phyloP scores from a whole-genome alignment of 1,140 invertebrate species.

The Choristoneura fumiferana region DNA sequence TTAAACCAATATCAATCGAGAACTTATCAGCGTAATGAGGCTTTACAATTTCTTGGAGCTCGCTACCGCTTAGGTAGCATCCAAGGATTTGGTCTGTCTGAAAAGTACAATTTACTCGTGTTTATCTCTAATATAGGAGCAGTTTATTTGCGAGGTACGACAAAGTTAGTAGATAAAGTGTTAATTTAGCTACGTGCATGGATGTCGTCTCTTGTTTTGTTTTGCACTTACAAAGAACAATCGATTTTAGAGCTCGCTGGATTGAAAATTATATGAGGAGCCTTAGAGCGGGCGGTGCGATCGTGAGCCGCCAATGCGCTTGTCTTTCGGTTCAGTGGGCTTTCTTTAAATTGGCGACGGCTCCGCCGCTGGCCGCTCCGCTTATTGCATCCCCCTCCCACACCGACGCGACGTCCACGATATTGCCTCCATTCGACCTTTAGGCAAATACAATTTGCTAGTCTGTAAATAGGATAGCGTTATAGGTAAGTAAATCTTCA shows the following conservation, averaged over 20 bases:
- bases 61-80: no score
- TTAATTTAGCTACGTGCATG: constrained; percentile 55
- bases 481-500: constrained; percentile 66
- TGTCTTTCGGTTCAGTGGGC: constrained; percentile 79
- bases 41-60: constrained; percentile 15
- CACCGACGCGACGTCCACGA: constrained; percentile 70
- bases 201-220: constrained; percentile 52
- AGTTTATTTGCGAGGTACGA: constrained; percentile 9
- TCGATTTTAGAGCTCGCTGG: constrained; percentile 77
- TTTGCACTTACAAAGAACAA: constrained; percentile 74
- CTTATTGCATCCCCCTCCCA: constrained; percentile 72
- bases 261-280: constrained; percentile 78
- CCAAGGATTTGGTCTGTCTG: no score
- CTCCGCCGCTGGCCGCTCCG: constrained; percentile 65
- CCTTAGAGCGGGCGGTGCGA: constrained; percentile 58
- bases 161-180: constrained; percentile 35
- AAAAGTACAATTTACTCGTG: constrained; percentile 14
- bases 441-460: constrained; percentile 74
- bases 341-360: constrained; percentile 79
- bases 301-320: constrained; percentile 77
- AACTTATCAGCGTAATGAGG: background rate
- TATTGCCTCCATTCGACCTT: constrained; percentile 75
- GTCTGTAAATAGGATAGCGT: constrained; percentile 68
- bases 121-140: constrained; percentile 29
- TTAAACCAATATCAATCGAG: constrained; percentile 7